phyloP scores from a whole-genome alignment of 2,888 invertebrate species.

The Torymus aiolomorphi region DNA sequence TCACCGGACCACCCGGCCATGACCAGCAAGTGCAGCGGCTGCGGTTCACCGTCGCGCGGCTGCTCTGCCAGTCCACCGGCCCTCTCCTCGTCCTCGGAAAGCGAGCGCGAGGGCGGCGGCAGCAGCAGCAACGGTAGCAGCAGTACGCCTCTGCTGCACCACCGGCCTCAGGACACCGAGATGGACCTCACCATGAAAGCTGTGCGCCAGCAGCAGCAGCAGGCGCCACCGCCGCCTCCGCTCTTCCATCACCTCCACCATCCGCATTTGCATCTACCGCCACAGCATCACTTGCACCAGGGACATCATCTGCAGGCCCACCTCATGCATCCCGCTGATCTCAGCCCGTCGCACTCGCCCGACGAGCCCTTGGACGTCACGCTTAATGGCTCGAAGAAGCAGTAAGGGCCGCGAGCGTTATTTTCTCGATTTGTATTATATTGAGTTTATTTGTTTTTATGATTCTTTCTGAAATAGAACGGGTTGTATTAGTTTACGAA shows the following conservation, averaged over 20 bases:
- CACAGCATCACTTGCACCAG: slow-evolving; percentile 20
- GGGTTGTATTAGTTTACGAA: too few relatives aligned
- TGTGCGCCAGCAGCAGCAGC: slow-evolving; percentile 1
- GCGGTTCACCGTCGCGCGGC: slow-evolving; percentile 48
- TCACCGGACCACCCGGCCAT: slow-evolving; percentile 40
- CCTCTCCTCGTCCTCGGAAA: slow-evolving; percentile 45
- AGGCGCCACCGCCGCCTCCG: slow-evolving; percentile 3
- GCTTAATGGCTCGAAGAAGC: slow-evolving; percentile 68
- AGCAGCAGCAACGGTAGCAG: background rate
- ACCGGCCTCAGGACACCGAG: slow-evolving; percentile 70
- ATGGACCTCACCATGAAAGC: slow-evolving; percentile 73
- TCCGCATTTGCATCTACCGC: slow-evolving; percentile 18
- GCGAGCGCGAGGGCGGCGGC: slow-evolving; percentile 24
- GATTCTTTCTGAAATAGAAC: too few relatives aligned
- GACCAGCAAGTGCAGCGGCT: slow-evolving; percentile 28
- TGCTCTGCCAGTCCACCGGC: slow-evolving; percentile 42
- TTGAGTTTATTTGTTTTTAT: too few relatives aligned
- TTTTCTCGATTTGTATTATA: too few relatives aligned
- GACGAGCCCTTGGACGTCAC: slow-evolving; percentile 74
- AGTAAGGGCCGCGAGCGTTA: background rate
- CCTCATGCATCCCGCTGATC: slow-evolving; percentile 60
- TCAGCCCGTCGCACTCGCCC: slow-evolving; percentile 63
- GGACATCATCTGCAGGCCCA: too few relatives aligned
- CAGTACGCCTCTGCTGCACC: slow-evolving; percentile 9
- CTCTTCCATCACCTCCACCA: slow-evolving; percentile 48